These are phyloP conservation scores for Stercorarius parasiticus DNA, from an alignment of 2,113 vertebrate species.

Conservation along the genomic window DNA sequence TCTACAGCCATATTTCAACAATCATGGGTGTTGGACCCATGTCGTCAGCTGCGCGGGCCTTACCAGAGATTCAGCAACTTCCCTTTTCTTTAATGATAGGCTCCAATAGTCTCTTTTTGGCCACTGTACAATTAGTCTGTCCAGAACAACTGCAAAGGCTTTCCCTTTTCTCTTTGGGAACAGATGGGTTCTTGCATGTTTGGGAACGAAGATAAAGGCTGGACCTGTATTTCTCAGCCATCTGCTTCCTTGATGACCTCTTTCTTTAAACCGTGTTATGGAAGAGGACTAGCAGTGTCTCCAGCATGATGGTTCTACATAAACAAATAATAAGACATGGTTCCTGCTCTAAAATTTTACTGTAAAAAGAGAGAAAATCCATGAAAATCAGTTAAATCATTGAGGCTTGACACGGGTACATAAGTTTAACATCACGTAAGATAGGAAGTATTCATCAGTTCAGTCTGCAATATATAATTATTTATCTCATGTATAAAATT, in stretches of 20 bases:
- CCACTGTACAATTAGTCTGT: neutral
- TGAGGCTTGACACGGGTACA: neutral
- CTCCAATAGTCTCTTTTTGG: neutral
- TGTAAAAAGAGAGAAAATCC: neutral
- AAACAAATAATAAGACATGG: neutral
- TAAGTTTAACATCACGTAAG: neutral
- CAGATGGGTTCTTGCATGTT: neutral
- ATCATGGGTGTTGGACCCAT: neutral
- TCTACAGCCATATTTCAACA: neutral
- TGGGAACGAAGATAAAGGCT: neutral
- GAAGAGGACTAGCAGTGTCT: neutral
- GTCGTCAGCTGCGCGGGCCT: neutral
- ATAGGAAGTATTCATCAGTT: neutral
- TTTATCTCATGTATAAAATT: neutral
- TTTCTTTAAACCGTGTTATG: neutral
- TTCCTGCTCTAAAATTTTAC: neutral
- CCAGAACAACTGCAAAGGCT: neutral
- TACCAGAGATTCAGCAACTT: neutral
- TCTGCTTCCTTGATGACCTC: neutral
- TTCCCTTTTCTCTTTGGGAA: neutral
- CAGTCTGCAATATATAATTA: neutral
- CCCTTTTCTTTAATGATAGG: neutral
- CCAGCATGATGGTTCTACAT: neutral
- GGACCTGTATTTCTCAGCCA: slow-evolving; percentile 10
- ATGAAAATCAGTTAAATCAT: neutral